Conservation (phyloP, 2,797 vertebrate genomes). For the Ctenochaetus hawaiiensis region DNA sequence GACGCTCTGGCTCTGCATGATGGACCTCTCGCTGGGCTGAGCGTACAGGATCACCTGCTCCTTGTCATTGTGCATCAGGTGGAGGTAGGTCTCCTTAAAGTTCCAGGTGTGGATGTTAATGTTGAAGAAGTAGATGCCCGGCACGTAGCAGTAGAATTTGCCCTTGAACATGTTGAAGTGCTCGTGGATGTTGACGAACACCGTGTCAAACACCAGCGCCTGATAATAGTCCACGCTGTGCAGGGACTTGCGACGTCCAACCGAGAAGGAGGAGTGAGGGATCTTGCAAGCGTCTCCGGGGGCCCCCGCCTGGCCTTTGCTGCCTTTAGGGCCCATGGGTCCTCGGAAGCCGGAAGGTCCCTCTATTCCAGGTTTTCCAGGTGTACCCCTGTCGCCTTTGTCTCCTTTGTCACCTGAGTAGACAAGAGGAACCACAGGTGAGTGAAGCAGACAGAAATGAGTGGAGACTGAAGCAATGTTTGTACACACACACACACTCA, state of each 20-base stretch:
- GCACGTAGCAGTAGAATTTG: constrained; percentile 89
- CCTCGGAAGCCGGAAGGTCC: constrained; percentile 86
- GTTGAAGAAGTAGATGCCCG: constrained; percentile 93
- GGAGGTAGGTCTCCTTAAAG: constrained; percentile 96
- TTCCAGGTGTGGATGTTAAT: constrained; percentile 98
- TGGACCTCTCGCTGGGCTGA: constrained; percentile 94
- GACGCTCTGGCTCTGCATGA: constrained; percentile 97
- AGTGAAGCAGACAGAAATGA: neutral
- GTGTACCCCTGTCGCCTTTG: constrained; percentile 88
- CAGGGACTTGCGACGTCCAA: constrained; percentile 91
- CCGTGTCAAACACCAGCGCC: constrained; percentile 91
- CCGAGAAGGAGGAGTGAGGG: constrained; percentile 90
- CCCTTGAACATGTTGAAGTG: constrained; percentile 94
- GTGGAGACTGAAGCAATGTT: no score
- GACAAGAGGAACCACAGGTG: neutral
- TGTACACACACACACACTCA: no score
- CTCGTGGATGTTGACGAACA: constrained; percentile 91
- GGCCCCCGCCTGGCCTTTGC: constrained; percentile 89
- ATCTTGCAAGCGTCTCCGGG: constrained; percentile 89
- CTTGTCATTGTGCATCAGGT: constrained; percentile 91
- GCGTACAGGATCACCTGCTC: constrained; percentile 92
- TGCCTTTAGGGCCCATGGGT: constrained; percentile 87
- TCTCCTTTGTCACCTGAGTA: constrained; percentile 93
- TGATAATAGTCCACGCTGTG: constrained; percentile 93
- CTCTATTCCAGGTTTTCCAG: constrained; percentile 89